Percentiles rank a stretch among this genome's conserved stretches.
Evolutionary conservation across 2,888 invertebrate genomes (phyloP).

Genomic region (Micoletzkya japonica): DNA sequence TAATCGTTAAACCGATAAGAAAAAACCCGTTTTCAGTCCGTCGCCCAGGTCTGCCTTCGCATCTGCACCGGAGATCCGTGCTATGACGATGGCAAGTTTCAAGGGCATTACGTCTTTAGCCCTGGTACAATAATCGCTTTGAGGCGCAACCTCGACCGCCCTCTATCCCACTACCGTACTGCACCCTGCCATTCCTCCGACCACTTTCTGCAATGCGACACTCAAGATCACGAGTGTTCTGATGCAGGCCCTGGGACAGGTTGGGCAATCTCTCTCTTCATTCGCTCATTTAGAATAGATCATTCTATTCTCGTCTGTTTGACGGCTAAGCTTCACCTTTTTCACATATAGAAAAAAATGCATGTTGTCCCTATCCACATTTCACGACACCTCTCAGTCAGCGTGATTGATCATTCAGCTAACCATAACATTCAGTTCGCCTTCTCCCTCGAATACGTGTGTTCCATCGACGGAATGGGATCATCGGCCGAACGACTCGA

Average conservation of each 20-base stretch:
- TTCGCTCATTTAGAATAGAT: not conserved
- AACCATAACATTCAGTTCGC: slow-evolving; percentile 63
- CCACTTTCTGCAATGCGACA: slow-evolving; percentile 93
- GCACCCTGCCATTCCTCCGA: slow-evolving; percentile 74
- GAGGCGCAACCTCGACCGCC: slow-evolving; percentile 33
- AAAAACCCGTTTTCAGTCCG: slow-evolving; percentile 58
- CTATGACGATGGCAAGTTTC: slow-evolving; percentile 45
- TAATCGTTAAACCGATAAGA: not conserved
- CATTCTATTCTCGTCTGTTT: not conserved
- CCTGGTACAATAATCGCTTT: not conserved
- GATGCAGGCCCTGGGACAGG: slow-evolving; percentile 87
- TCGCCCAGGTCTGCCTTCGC: slow-evolving; percentile 59
- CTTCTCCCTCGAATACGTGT: slow-evolving; percentile 81
- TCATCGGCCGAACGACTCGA: slow-evolving; percentile 84
- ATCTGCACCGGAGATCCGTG: slow-evolving; percentile 61
- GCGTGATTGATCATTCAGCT: not conserved
- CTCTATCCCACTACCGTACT: slow-evolving; percentile 61
- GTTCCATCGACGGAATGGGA: slow-evolving; percentile 86
- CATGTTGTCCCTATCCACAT: too few relatives aligned
- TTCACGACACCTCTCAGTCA: not conserved
- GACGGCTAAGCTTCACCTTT: not conserved
- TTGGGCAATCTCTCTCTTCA: slow-evolving; percentile 43
- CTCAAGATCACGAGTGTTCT: slow-evolving; percentile 90
- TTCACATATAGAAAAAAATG: not conserved
- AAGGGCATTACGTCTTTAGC: not conserved